Base-by-base conservation (phyloP, 2,888 invertebrate genomes). In the Hyalella azteca region DNA sequence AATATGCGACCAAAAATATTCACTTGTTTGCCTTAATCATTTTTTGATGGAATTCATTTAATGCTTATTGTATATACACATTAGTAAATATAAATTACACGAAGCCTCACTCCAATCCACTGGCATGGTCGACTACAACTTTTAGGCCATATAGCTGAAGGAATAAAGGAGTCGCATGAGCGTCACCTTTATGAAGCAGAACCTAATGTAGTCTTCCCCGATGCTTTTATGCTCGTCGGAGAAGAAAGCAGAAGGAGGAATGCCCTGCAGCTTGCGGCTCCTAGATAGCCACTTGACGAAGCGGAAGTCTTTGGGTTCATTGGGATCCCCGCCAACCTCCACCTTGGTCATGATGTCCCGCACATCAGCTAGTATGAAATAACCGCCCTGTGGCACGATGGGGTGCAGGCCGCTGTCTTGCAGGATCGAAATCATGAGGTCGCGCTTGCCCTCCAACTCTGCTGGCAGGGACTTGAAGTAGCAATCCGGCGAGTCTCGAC, bases 281-380 rank as follows among this genome's bases (percentile, higher is more conserved):
- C 94, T 95, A 0, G 94, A 94, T 91, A 99, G 93, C 94, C 97
- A 98, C 89, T 97, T 95, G 0, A 96, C 96, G 88, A 99, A 98
- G 85, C 91, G 91, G 88, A 95, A 97, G 89, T 99, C 99, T 84
- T 88, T 88, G 40, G 88, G 85, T 82, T 91, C 92, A 86, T 92
- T 91, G 85, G 90, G 90, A 59, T 81, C 82, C 5, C 84, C 84
- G 84, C 86, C 84, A 26, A 81, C 77, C 39, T 85, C 80, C 82
- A 77, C 77, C 77, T 36, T 22, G 84, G 87, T 88, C 87, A 93
- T 93, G 91, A 84, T 96, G 88, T 5, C 91, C 89, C 93, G 92
- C 93, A 95, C 97, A 89, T 99, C 96, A 1, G 97, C 97, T 78
- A 99, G 88, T 91, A 99, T 93, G 87, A 99, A 99, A 89, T 98